phyloP scores from a whole-genome alignment of 2,888 invertebrate genomes.

The Caenorhabditis virilis region DNA sequence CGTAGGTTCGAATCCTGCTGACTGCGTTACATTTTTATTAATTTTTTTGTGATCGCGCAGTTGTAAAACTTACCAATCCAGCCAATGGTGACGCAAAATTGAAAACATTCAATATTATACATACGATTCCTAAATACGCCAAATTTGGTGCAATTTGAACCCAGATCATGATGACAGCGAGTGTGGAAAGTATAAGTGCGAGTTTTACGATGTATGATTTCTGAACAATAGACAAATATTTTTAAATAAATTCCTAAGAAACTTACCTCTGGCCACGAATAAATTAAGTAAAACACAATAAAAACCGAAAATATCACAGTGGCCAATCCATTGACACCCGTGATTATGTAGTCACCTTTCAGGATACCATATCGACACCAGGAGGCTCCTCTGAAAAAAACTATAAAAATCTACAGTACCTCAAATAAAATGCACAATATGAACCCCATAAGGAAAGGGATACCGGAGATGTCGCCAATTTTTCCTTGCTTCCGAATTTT shows the following conservation, averaged over 20 bases:
- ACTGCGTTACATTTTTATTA: too few relatives aligned
- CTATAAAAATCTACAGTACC: too few relatives aligned
- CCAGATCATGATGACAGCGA: constrained; percentile 73
- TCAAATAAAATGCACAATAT: too few relatives aligned
- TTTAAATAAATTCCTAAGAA: constrained; percentile 1
- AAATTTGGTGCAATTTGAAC: constrained; percentile 64
- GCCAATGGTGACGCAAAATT: constrained; percentile 84
- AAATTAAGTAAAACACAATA: constrained; percentile 77
- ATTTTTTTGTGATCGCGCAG: too few relatives aligned
- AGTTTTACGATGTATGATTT: constrained; percentile 43
- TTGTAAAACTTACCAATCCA: constrained; percentile 76
- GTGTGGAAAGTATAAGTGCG: constrained; percentile 70
- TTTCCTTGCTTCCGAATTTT: too few relatives aligned
- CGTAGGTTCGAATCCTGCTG: constrained; percentile 58
- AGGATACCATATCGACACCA: too few relatives aligned
- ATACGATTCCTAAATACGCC: constrained; percentile 74
- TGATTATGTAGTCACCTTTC: constrained; percentile 78
- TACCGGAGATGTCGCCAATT: too few relatives aligned
- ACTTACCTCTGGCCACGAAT: constrained; percentile 78
- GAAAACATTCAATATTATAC: constrained; percentile 79
- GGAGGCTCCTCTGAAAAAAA: too few relatives aligned
- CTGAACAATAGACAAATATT: constrained; percentile 26
- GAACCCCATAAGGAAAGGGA: too few relatives aligned
- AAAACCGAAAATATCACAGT: constrained; percentile 78
- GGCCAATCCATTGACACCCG: constrained; percentile 81